Evolutionary conservation across 2,888 invertebrate genomes (phyloP).

Genomic region (Dichetophora obliterata): DNA sequence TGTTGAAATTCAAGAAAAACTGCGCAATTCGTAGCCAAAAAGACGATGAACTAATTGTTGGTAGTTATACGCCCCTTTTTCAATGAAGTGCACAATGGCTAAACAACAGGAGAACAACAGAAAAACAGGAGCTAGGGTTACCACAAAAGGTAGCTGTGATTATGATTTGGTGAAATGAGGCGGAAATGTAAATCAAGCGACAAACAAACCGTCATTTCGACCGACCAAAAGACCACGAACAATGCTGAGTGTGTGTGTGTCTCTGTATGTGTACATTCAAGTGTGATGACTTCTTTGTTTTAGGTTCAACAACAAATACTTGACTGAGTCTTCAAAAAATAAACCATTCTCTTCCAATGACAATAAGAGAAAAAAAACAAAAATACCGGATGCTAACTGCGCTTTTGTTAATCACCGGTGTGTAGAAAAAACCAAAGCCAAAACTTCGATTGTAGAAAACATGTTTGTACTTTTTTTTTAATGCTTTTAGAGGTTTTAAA

Average conservation of each 20-base stretch:
- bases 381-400: conserved; percentile 27
- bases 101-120: not conserved
- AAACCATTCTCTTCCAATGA: not conserved
- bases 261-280: conserved; percentile 10
- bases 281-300: conserved; percentile 35
- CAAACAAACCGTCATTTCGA: conserved; percentile 38
- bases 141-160: not conserved
- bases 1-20: not conserved
- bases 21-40: conserved; percentile 22
- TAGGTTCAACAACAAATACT: conserved; percentile 35
- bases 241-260: not conserved
- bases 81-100: conserved; percentile 34
- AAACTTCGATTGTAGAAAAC: conserved; percentile 13
- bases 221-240: conserved; percentile 1
- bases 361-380: conserved; percentile 4
- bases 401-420: conserved; percentile 27
- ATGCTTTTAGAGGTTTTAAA: not conserved
- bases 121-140: not conserved
- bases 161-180: conserved; percentile 44
- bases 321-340: not conserved
- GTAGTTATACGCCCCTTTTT: conserved; percentile 33
- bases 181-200: conserved; percentile 53
- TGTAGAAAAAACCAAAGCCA: not conserved
- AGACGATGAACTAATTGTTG: conserved; percentile 31
- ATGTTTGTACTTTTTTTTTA: not conserved